phyloP scores from a whole-genome alignment of 1,140 invertebrate genomes.

The Stegodyphus mimosarum region DNA sequence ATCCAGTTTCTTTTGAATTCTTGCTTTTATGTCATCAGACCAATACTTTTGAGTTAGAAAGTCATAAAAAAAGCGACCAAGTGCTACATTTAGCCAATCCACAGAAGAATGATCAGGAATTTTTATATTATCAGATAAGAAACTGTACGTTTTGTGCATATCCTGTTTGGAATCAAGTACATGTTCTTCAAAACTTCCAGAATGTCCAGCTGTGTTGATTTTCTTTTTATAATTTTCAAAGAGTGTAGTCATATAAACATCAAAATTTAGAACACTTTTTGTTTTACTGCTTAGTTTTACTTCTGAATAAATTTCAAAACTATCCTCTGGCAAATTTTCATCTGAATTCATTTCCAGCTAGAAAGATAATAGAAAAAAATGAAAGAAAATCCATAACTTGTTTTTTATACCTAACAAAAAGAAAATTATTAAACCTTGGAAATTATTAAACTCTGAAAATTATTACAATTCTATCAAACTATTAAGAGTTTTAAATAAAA shows the following conservation, averaged over 20 bases:
- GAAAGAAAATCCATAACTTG: background rate
- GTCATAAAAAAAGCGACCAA: conserved; percentile 83
- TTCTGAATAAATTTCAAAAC: background rate
- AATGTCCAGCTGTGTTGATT: background rate
- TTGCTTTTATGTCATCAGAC: conserved; percentile 73
- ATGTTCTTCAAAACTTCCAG: background rate
- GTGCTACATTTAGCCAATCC: conserved; percentile 79
- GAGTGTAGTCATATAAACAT: background rate
- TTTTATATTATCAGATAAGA: background rate
- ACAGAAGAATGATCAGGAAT: background rate
- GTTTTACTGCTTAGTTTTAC: background rate
- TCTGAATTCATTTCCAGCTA: conserved; percentile 24
- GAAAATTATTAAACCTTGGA: no score
- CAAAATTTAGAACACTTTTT: conserved; percentile 3
- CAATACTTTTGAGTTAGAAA: conserved; percentile 77
- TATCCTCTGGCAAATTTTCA: conserved; percentile 4
- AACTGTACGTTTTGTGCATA: conserved; percentile 27
- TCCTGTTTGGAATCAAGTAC: background rate
- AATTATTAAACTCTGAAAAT: background rate
- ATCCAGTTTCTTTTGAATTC: conserved; percentile 86
- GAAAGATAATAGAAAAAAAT: background rate
- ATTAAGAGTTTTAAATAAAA: background rate
- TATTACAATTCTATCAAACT: background rate
- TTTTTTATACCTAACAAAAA: background rate
- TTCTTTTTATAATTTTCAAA: conserved; percentile 23